These are phyloP conservation scores for Hypanus sabinus DNA, from an alignment of 2,113 vertebrate genomes.

Conservation along the genomic window DNA sequence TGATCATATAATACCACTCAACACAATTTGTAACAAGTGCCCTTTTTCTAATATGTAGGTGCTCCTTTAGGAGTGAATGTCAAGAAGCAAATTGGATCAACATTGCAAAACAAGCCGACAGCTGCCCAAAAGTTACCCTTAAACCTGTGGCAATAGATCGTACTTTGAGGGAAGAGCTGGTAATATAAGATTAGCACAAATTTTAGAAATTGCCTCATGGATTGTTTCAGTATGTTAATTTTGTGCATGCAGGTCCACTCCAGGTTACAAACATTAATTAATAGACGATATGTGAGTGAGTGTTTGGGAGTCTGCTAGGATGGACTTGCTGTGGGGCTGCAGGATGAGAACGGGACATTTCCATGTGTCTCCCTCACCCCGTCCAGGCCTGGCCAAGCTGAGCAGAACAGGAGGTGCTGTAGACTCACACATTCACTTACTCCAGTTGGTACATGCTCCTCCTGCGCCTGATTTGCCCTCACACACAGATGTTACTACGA, in stretches of 20 bases:
- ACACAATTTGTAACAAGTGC: not conserved
- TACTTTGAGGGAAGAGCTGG: not conserved
- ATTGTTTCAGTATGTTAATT: not conserved
- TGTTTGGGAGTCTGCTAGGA: too few relatives aligned
- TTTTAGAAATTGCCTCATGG: not conserved
- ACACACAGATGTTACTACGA: too few relatives aligned
- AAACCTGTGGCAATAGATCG: not conserved
- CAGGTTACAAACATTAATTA: too few relatives aligned
- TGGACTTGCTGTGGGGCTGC: too few relatives aligned
- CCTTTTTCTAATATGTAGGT: slow-evolving; percentile 46
- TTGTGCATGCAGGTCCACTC: not conserved
- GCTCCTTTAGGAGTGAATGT: slow-evolving; percentile 53
- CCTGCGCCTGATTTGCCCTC: too few relatives aligned
- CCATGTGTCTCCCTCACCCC: too few relatives aligned
- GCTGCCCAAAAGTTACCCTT: slow-evolving; percentile 47
- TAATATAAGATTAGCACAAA: not conserved
- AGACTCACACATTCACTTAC: too few relatives aligned
- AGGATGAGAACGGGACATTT: too few relatives aligned
- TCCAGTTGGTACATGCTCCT: too few relatives aligned
- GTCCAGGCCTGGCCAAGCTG: too few relatives aligned
- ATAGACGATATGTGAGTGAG: too few relatives aligned
- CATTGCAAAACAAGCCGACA: slow-evolving; percentile 46
- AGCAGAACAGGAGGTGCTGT: too few relatives aligned
- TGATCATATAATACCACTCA: not conserved
- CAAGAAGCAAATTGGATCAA: slow-evolving; percentile 47